Base-by-base conservation (phyloP, 64 coral and sea anemone species). In the Anthopleura sola region DNA sequence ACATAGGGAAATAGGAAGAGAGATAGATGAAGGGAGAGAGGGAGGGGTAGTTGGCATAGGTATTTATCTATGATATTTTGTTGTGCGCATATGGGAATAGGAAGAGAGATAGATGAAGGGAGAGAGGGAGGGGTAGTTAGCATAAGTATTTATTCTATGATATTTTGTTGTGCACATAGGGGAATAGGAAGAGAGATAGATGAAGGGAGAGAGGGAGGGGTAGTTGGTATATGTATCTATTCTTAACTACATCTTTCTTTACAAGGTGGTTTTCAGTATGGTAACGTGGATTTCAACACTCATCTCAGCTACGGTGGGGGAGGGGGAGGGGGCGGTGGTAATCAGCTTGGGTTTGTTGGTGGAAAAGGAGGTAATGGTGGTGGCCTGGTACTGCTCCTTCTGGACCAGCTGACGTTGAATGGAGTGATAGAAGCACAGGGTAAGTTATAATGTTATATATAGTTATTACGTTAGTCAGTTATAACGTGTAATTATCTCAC, bases 211-310 rank as follows among this genome's bases (percentile, higher is more conserved):
- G n/a, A n/a, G n/a, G n/a, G n/a, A n/a, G 19, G 19, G 3, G 54
- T 16, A 56, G 12, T n/a, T 20, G 5, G 9, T 8, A 44, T 44
- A 44, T 6, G 40, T 44, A 44, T 44, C 9, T 44, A 0, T 44
- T 44, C 40, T 44, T 6, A 44, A 44, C 40, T 56, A 56, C 6
- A 38, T 37, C 7, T 46, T 21, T 79, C 24, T 37, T 81, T 6
- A 66, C 38, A 23, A 88, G 87, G 87, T 9, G 79, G 87, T 50
- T 68, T 89, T 21, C 87, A 89, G 62, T 89, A 78, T 40, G 87
- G 87, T 66, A 83, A 60, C n/a, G 49, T 36, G 11, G 80, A 89
- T 37, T 89, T 83, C 60, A 24, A 28, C n/a, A 57, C 60, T 49
- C 36, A 60, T 20, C 55, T 89, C 28, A 83, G 88, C 46, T 83